Evolutionary conservation across 2,797 vertebrate genomes (phyloP), one percentile per base, ranked within the genome.

Genomic region (Remorina albescens): DNA sequence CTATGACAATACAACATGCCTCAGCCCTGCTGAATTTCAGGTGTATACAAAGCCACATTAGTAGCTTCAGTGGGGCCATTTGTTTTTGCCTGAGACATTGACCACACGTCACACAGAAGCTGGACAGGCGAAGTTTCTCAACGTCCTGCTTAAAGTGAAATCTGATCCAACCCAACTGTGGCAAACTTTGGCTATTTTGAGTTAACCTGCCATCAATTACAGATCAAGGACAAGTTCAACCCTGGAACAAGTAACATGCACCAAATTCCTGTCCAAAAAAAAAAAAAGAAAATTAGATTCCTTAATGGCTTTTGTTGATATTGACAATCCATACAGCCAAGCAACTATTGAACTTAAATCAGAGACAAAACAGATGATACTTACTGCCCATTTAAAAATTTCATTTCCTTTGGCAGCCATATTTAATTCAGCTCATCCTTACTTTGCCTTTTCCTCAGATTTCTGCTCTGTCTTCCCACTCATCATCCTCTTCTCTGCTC

Each of bases 1-100:
- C 71, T 80, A 67, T 83, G 76, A 84, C 68, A 41, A 84, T 83
- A 84, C 49, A 67, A 60, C 77, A 77, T 55, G 62, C 66, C 66
- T 58, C 83, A 36, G 70, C 58, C 64, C 58, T 26, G 5, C 46
- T 80, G 71, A 64, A 37, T 77, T 83, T 74, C 63, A 80, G 76
- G 67, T 76, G 63, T 74, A 80, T 68, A 59, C 56, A 70, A 28
- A 67, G 70, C 79, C 60, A 61, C 67, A 69, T 37, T 7, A 6
- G 49, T 19, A 36, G 60, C 57, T 51, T 56, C 2, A 47, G 46
- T 34, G 49, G 32, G 66, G n/a, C n/a, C n/a, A n/a, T n/a, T n/a
- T n/a, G n/a, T n/a, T n/a, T n/a, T n/a, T n/a, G 44, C 44, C 50
- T 34, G 11, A 32, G 39, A 39, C 15, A 21, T 6, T 16, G 11